Conservation (phyloP, 2,113 vertebrate genomes). For the Zonotrichia leucophrys region DNA sequence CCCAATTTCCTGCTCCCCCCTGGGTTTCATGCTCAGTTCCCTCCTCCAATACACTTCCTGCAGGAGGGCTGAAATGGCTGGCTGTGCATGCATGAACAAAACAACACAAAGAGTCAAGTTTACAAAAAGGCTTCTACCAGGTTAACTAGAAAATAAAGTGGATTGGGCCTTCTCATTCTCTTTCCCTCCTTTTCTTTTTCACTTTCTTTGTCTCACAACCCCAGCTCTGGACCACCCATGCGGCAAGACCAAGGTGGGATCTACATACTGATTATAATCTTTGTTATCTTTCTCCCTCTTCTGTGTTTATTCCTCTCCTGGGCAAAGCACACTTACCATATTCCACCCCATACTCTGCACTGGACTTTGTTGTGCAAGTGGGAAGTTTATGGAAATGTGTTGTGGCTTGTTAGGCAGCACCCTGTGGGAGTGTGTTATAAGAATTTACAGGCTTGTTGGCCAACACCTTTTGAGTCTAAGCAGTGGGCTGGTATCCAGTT, state of each 20-base stretch:
- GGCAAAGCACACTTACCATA: neutral
- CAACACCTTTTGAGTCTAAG: neutral
- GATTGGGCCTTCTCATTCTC: neutral
- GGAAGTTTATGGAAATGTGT: neutral
- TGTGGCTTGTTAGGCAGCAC: neutral
- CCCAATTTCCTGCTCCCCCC: neutral
- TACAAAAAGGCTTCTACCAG: neutral
- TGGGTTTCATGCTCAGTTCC: neutral
- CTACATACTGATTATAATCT: neutral
- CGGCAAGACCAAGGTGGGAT: neutral
- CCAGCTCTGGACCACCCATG: neutral
- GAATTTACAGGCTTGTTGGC: neutral
- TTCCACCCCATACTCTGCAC: neutral
- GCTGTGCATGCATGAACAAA: neutral
- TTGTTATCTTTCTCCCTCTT: neutral
- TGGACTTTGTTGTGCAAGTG: neutral
- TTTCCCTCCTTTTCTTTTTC: neutral
- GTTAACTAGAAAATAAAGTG: neutral
- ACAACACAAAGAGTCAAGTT: neutral
- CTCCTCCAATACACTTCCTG: neutral
- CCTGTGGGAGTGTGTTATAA: neutral
- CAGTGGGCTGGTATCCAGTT: neutral
- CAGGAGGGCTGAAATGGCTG: neutral
- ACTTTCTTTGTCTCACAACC: neutral
- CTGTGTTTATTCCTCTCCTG: neutral